phyloP scores from a whole-genome alignment of 1,140 invertebrate species.

The Hylaeus volcanicus region DNA sequence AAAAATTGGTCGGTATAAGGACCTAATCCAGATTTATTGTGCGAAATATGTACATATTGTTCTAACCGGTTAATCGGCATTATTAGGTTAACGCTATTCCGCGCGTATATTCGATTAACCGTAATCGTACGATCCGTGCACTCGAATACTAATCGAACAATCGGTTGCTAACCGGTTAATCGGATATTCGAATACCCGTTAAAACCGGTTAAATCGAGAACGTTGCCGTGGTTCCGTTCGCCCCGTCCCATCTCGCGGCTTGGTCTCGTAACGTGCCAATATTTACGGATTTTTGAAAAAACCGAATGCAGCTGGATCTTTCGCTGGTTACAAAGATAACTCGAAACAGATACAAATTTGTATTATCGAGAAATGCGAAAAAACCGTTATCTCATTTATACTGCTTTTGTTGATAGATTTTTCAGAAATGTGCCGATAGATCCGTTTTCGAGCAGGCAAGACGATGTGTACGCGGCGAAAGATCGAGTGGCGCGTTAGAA shows the following conservation, averaged over 20 bases:
- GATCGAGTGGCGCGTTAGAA: slow-evolving; percentile 68
- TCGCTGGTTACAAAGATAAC: too few relatives aligned
- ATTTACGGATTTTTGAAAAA: not conserved
- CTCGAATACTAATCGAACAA: slow-evolving; percentile 1
- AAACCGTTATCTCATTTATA: too few relatives aligned
- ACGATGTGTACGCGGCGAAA: slow-evolving; percentile 49
- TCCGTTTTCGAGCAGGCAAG: not conserved
- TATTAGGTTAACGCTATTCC: not conserved
- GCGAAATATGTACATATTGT: too few relatives aligned
- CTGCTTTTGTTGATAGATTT: too few relatives aligned
- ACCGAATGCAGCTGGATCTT: too few relatives aligned
- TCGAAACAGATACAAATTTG: too few relatives aligned
- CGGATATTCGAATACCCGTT: not conserved
- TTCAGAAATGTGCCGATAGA: too few relatives aligned
- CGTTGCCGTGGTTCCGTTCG: not conserved
- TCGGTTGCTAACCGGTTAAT: not conserved
- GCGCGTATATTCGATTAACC: not conserved
- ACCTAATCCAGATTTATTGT: too few relatives aligned
- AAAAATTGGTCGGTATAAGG: too few relatives aligned
- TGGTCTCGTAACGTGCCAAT: not conserved
- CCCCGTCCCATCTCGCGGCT: not conserved
- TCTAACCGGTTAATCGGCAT: not conserved
- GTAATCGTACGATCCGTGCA: not conserved
- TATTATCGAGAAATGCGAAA: too few relatives aligned
- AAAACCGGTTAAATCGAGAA: not conserved